A percentile compares a stretch with the other conserved stretches of the same genome.
Conservation (phyloP, 2,797 vertebrate species). For the Enteromius unitaeniatus region DNA sequence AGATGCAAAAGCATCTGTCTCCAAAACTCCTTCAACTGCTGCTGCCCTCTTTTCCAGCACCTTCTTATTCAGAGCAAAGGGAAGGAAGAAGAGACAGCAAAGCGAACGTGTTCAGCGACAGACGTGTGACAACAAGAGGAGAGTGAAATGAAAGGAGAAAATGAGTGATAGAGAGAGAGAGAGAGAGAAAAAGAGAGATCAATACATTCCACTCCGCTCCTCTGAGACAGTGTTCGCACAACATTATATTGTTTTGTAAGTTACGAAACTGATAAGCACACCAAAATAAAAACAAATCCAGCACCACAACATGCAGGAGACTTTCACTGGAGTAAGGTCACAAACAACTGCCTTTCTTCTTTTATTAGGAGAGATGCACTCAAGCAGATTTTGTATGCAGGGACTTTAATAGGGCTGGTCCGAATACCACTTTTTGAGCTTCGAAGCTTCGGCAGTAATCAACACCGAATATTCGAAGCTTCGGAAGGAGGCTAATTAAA, state of each 20-base stretch:
- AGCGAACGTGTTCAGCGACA: slow-evolving; percentile 24
- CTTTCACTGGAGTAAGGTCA: neutral
- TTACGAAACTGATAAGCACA: slow-evolving; percentile 28
- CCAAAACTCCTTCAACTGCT: slow-evolving; percentile 27
- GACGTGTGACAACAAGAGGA: slow-evolving; percentile 7
- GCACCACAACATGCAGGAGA: neutral
- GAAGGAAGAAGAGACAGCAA: slow-evolving; percentile 29
- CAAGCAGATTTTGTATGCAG: neutral
- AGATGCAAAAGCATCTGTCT: slow-evolving; percentile 26
- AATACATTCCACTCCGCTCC: slow-evolving; percentile 14
- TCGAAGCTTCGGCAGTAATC: too few species aligned
- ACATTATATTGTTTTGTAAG: slow-evolving; percentile 40
- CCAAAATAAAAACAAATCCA: slow-evolving; percentile 24
- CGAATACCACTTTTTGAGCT: too few species aligned
- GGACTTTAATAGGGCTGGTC: neutral
- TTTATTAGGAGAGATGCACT: neutral
- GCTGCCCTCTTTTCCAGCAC: slow-evolving; percentile 32
- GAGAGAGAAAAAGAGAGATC: slow-evolving; percentile 22
- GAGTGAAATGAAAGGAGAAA: slow-evolving; percentile 22
- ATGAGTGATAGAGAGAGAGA: slow-evolving; percentile 1
- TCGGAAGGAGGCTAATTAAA: too few species aligned
- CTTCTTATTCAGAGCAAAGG: slow-evolving; percentile 22
- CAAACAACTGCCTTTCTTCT: neutral
- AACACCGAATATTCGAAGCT: too few species aligned
- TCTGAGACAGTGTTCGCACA: slow-evolving; percentile 11